Conservation (phyloP, 2,797 vertebrate species). For the Macropodus opercularis region DNA sequence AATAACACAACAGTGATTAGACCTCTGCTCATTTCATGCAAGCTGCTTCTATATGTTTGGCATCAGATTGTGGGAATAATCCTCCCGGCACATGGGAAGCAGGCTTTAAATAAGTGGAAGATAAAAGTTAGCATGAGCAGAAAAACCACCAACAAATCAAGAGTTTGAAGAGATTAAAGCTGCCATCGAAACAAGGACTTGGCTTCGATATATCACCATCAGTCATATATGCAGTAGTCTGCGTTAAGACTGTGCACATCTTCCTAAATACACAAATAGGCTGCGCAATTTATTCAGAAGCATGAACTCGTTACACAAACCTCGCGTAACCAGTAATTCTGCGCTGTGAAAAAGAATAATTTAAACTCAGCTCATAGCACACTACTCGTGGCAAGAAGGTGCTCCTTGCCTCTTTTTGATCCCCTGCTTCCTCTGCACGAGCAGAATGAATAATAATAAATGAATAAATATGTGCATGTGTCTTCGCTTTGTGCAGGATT, state of each 20-base stretch:
- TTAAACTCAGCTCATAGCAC: slow-evolving; percentile 11
- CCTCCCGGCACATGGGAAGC: slow-evolving; percentile 8
- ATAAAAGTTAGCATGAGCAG: slow-evolving; percentile 1
- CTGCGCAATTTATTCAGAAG: slow-evolving; percentile 45
- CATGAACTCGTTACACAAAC: slow-evolving; percentile 55
- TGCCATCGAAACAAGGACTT: neutral
- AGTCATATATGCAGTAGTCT: neutral
- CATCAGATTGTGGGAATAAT: slow-evolving; percentile 36
- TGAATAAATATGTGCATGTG: slow-evolving; percentile 61
- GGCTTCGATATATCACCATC: neutral
- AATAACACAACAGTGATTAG: slow-evolving; percentile 37
- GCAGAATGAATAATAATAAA: no score
- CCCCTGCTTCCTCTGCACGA: slow-evolving; percentile 28
- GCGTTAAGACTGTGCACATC: slow-evolving; percentile 4
- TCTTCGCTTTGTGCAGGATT: slow-evolving; percentile 36
- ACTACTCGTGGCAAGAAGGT: slow-evolving; percentile 23
- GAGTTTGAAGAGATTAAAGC: neutral
- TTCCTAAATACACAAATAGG: slow-evolving; percentile 17
- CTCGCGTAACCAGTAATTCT: slow-evolving; percentile 43
- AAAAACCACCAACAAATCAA: neutral
- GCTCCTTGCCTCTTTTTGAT: slow-evolving; percentile 33
- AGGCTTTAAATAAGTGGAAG: neutral
- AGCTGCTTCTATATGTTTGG: slow-evolving; percentile 7
- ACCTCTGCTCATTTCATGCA: slow-evolving; percentile 25
- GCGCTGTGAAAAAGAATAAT: slow-evolving; percentile 44